phyloP scores from a whole-genome alignment of 2,113 vertebrate genomes.

The Coregonus clupeaformis region DNA sequence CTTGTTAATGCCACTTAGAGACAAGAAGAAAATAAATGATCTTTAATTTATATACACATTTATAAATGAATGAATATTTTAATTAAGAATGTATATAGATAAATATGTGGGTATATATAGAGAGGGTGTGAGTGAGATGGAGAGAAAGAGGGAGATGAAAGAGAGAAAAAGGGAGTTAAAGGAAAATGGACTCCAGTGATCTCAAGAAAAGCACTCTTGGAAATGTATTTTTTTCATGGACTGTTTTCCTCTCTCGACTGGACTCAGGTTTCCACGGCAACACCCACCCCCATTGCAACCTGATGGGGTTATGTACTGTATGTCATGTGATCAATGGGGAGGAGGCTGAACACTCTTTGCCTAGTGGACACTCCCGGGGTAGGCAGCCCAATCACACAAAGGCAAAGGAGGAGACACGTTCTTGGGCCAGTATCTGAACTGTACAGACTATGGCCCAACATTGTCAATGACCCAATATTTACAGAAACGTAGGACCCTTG shows the following conservation, averaged over 20 bases:
- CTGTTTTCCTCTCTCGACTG: conserved; percentile 53
- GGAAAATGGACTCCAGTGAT: conserved; percentile 25
- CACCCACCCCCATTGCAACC: conserved; percentile 26
- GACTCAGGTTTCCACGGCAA: conserved; percentile 67
- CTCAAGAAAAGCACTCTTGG: conserved; percentile 38
- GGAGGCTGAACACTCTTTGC: background rate
- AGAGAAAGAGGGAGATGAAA: conserved; percentile 39
- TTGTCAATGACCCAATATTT: background rate
- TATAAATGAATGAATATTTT: conserved; percentile 75
- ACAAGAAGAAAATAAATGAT: conserved; percentile 64
- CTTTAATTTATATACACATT: conserved; percentile 75
- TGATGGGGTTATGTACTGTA: conserved; percentile 21
- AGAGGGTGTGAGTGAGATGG: conserved; percentile 46
- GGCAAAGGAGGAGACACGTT: conserved; percentile 21
- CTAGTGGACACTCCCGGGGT: conserved; percentile 29
- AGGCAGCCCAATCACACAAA: conserved; percentile 21
- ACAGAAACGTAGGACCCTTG: conserved; percentile 23
- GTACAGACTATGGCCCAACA: conserved; percentile 8
- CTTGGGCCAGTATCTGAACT: conserved; percentile 37
- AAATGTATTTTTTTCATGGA: conserved; percentile 44
- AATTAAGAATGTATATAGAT: conserved; percentile 76
- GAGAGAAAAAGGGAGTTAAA: conserved; percentile 6
- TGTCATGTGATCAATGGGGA: conserved; percentile 25
- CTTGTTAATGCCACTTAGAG: conserved; percentile 76
- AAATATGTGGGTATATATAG: conserved; percentile 52